phyloP scores from a whole-genome alignment of 2,888 invertebrate species.

The Lasioglossum marginatum region DNA sequence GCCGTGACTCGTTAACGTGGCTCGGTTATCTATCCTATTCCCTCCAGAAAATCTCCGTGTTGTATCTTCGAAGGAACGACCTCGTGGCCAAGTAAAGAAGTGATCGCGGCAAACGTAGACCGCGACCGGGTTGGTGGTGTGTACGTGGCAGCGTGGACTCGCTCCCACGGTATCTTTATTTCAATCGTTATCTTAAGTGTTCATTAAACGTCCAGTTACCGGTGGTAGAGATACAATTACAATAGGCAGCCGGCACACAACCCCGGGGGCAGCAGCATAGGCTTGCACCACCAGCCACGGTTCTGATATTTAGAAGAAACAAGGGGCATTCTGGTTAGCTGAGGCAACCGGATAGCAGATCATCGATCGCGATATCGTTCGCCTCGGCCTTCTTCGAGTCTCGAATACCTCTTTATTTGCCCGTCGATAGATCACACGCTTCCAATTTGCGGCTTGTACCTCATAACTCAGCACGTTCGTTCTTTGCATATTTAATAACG shows the following conservation, averaged over 20 bases:
- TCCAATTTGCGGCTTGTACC: slow-evolving; percentile 60
- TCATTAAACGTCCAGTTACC: slow-evolving; percentile 60
- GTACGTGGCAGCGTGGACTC: slow-evolving; percentile 23
- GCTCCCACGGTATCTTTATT: slow-evolving; percentile 60
- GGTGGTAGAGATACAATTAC: slow-evolving; percentile 45
- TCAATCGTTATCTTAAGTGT: slow-evolving; percentile 62
- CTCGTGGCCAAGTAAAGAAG: slow-evolving; percentile 41
- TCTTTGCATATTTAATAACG: slow-evolving; percentile 59
- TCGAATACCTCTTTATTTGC: slow-evolving; percentile 64
- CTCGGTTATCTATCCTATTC: slow-evolving; percentile 37
- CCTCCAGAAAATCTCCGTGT: slow-evolving; percentile 45
- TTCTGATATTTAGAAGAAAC: slow-evolving; percentile 49
- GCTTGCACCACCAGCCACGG: slow-evolving; percentile 41
- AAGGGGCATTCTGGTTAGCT: slow-evolving; percentile 50
- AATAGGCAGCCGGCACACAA: slow-evolving; percentile 44
- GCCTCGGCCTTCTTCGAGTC: slow-evolving; percentile 50
- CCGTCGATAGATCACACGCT: slow-evolving; percentile 62
- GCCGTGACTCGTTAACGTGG: slow-evolving; percentile 59
- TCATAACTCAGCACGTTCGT: slow-evolving; percentile 56
- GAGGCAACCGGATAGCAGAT: slow-evolving; percentile 60
- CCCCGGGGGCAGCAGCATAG: slow-evolving; percentile 43
- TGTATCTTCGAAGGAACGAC: slow-evolving; percentile 45
- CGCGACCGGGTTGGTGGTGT: background rate
- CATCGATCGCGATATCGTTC: slow-evolving; percentile 63
- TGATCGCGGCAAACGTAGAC: slow-evolving; percentile 38